Evolutionary conservation across 2,888 invertebrate species (phyloP).

Genomic region (Sthenelais limicola): DNA sequence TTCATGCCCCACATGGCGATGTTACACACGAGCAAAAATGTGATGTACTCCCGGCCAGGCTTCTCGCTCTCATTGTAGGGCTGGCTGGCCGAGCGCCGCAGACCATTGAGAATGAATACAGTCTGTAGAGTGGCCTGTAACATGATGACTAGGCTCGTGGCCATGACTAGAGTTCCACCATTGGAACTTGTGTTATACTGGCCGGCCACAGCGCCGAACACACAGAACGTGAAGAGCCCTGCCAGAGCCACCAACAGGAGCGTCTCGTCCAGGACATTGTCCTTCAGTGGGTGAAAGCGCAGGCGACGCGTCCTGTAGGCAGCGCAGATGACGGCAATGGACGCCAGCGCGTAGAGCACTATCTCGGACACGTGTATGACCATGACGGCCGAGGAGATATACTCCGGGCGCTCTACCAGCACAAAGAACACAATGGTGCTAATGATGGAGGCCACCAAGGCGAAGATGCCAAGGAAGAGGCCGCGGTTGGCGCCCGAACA

Average conservation of each 20-base stretch:
- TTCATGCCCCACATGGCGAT: conserved; percentile 97
- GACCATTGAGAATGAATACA: conserved; percentile 93
- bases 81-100: conserved; percentile 88
- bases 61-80: conserved; percentile 95
- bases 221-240: conserved; percentile 92
- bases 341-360: conserved; percentile 87
- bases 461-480: conserved; percentile 80
- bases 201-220: conserved; percentile 95
- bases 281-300: conserved; percentile 51
- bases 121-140: conserved; percentile 94
- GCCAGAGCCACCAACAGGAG: conserved; percentile 91
- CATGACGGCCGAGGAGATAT: conserved; percentile 86
- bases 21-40: conserved; percentile 94
- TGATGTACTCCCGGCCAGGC: conserved; percentile 95
- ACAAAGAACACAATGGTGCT: conserved; percentile 94
- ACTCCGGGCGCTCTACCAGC: conserved; percentile 81
- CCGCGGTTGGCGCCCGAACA: conserved; percentile 94
- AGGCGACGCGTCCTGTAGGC: conserved; percentile 83
- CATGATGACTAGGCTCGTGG: conserved; percentile 88
- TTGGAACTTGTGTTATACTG: conserved; percentile 84
- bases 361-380: conserved; percentile 93
- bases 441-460: conserved; percentile 77
- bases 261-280: conserved; percentile 61
- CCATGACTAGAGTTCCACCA: conserved; percentile 88
- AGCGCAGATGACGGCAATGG: conserved; percentile 88